Evolutionary conservation across 2,888 invertebrate species (phyloP).

Genomic region (Idaea straminata): DNA sequence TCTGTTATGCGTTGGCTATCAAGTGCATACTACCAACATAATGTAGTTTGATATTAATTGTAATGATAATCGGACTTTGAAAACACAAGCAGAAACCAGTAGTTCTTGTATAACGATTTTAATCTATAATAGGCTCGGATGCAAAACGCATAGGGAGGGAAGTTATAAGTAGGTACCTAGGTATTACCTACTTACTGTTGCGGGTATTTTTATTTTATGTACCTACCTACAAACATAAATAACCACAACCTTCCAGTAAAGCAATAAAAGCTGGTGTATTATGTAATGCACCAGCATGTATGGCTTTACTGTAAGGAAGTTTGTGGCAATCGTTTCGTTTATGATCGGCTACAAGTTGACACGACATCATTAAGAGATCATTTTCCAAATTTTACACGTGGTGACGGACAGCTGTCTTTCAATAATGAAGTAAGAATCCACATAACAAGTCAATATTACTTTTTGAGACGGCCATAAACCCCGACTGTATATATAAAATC

Average conservation of each 20-base stretch:
- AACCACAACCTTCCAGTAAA: no score
- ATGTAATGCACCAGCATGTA: background rate
- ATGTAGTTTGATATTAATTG: background rate
- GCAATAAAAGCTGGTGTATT: no score
- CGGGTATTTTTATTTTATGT: background rate
- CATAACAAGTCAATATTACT: conserved; percentile 18
- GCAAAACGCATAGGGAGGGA: background rate
- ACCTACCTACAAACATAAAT: no score
- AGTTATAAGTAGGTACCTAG: background rate
- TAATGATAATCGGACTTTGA: background rate
- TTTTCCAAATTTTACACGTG: background rate
- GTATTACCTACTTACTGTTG: background rate
- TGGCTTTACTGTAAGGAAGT: background rate
- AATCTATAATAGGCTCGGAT: background rate
- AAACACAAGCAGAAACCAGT: background rate
- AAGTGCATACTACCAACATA: background rate
- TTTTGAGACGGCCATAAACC: conserved; percentile 18
- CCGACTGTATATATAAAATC: conserved; percentile 16
- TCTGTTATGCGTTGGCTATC: background rate
- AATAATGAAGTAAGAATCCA: conserved; percentile 16
- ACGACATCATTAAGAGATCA: background rate
- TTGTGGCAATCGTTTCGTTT: background rate
- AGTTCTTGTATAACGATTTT: background rate
- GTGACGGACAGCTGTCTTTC: background rate
- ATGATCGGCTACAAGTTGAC: background rate